Evolutionary conservation across 1,140 invertebrate species (phyloP).

Genomic region (Lethrus apterus): DNA sequence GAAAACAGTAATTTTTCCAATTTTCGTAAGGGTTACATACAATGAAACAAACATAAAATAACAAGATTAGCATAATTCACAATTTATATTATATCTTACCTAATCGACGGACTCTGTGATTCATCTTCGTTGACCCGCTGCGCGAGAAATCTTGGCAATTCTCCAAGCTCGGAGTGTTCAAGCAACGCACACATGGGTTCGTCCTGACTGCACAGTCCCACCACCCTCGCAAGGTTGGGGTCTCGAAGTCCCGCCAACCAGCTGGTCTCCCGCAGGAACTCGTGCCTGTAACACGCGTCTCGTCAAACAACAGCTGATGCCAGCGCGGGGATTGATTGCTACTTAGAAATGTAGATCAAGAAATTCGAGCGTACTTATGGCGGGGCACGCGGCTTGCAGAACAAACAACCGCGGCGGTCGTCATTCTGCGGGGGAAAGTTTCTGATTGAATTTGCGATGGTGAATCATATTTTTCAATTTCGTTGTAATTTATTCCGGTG

Average conservation of each 20-base stretch:
- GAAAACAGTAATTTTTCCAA: too few species aligned
- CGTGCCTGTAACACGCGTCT: slow-evolving; percentile 53
- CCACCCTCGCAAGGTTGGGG: slow-evolving; percentile 72
- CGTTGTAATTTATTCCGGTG: too few species aligned
- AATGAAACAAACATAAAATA: too few species aligned
- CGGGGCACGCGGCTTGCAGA: neutral
- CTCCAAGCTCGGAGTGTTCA: slow-evolving; percentile 78
- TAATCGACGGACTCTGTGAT: slow-evolving; percentile 33
- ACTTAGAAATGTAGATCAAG: slow-evolving; percentile 12
- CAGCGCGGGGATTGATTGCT: slow-evolving; percentile 6
- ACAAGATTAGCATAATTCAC: too few species aligned
- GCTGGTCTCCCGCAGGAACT: slow-evolving; percentile 78
- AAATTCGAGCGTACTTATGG: slow-evolving; percentile 7
- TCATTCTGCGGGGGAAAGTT: too few species aligned
- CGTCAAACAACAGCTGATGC: slow-evolving; percentile 9
- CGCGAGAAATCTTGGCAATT: slow-evolving; percentile 70
- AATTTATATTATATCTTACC: slow-evolving; percentile 33
- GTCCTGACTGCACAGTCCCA: slow-evolving; percentile 71
- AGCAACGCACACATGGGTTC: slow-evolving; percentile 79
- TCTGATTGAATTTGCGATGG: slow-evolving; percentile 9
- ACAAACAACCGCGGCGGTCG: slow-evolving; percentile 2
- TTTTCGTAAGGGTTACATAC: too few species aligned
- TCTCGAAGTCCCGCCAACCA: slow-evolving; percentile 74
- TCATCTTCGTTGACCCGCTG: slow-evolving; percentile 36
- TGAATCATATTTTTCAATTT: too few species aligned